A percentile compares a stretch with the other conserved stretches of the same genome.
These are phyloP conservation scores for Drosophila parthenogenetica DNA, from an alignment of 2,888 invertebrate species.

Conservation along the genomic window DNA sequence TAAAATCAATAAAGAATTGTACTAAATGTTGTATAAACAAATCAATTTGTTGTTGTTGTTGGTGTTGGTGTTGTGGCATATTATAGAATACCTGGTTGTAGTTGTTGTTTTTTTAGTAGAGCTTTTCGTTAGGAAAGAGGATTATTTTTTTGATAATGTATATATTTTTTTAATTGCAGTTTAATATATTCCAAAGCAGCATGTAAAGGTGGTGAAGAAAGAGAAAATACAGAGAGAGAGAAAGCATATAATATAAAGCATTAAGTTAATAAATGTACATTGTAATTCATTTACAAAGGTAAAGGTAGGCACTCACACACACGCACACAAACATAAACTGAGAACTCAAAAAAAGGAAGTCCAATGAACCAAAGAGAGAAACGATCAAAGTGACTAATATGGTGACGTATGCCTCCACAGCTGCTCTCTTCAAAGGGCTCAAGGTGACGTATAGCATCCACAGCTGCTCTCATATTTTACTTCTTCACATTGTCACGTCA, in stretches of 20 bases:
- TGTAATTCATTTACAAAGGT: slow-evolving; percentile 21
- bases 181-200: slow-evolving; percentile 58
- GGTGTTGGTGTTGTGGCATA: slow-evolving; percentile 24
- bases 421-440: background rate
- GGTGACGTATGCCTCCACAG: background rate
- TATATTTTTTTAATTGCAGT: slow-evolving; percentile 60
- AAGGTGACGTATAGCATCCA: background rate
- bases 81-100: slow-evolving; percentile 81
- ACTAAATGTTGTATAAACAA: slow-evolving; percentile 24
- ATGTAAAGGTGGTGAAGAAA: slow-evolving; percentile 52
- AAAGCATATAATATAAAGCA: slow-evolving; percentile 22
- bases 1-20: slow-evolving; percentile 13
- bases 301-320: slow-evolving; percentile 19
- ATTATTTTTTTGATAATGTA: slow-evolving; percentile 45
- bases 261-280: slow-evolving; percentile 33
- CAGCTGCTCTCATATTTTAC: background rate
- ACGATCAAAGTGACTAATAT: background rate
- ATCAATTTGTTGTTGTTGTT: slow-evolving; percentile 12
- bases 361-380: slow-evolving; percentile 9
- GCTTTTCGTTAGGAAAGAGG: slow-evolving; percentile 63
- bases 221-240: slow-evolving; percentile 48
- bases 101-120: slow-evolving; percentile 85
- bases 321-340: background rate
- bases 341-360: slow-evolving; percentile 5
- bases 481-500: background rate